These are phyloP conservation scores for Heteromormyrus szaboi DNA, from an alignment of 2,797 vertebrate genomes.

Conservation along the genomic window DNA sequence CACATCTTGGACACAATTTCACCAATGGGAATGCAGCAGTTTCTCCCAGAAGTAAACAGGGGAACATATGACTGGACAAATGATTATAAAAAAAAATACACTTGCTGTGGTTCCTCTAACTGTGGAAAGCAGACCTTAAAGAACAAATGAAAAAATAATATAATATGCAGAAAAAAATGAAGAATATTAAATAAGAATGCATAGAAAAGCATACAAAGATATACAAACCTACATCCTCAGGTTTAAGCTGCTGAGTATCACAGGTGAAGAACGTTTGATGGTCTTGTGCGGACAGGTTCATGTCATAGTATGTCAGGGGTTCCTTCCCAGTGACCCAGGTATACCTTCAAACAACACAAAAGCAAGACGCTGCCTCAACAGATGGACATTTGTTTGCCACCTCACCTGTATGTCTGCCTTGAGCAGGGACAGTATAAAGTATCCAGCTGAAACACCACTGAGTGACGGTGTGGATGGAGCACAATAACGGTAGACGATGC, in stretches of 20 bases:
- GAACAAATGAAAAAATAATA: neutral
- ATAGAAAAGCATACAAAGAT: neutral
- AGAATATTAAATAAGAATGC: neutral
- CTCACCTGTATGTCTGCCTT: neutral
- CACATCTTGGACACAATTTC: neutral
- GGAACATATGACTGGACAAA: neutral
- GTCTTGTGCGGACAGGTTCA: conserved; percentile 98
- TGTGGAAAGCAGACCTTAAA: neutral
- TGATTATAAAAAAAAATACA: neutral
- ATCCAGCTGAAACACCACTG: neutral
- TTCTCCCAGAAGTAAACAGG: neutral
- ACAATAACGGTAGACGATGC: neutral
- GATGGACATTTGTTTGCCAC: neutral
- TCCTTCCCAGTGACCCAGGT: conserved; percentile 98
- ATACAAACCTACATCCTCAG: conserved; percentile 83
- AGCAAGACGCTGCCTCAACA: neutral
- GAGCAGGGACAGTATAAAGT: conserved; percentile 5
- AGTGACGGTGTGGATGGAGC: neutral
- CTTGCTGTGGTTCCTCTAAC: neutral
- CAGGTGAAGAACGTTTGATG: conserved; percentile 97
- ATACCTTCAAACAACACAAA: conserved; percentile 62
- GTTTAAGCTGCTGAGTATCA: conserved; percentile 83
- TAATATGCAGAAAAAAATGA: neutral
- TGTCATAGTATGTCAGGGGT: conserved; percentile 94
- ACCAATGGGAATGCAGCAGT: neutral